These are phyloP conservation scores for Phortica magna DNA, from an alignment of 2,888 invertebrate genomes.

Conservation along the genomic window DNA sequence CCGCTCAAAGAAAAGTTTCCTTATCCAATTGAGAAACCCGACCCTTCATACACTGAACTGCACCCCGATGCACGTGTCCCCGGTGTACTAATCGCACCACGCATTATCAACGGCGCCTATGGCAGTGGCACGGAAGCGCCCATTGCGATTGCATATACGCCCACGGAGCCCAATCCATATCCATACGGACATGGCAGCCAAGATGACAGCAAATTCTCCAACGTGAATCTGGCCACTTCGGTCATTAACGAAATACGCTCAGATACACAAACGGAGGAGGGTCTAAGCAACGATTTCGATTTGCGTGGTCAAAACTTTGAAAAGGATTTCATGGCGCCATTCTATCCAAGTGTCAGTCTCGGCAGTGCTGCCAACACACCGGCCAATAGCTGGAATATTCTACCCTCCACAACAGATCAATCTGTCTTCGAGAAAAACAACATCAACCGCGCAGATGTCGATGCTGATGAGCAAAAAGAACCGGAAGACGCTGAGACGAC, in stretches of 20 bases:
- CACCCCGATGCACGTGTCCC: constrained; percentile 67
- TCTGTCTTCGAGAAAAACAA: constrained; percentile 72
- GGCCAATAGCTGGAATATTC: constrained; percentile 82
- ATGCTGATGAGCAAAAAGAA: constrained; percentile 45
- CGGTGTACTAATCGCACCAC: constrained; percentile 77
- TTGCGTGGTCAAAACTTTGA: constrained; percentile 76
- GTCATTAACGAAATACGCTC: constrained; percentile 79
- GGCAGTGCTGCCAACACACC: constrained; percentile 79
- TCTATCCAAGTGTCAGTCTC: constrained; percentile 83
- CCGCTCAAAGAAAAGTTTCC: constrained; percentile 81
- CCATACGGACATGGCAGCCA: constrained; percentile 42
- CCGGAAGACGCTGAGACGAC: constrained; percentile 69
- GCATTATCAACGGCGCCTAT: constrained; percentile 77
- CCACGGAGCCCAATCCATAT: constrained; percentile 79
- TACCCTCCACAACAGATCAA: constrained; percentile 72
- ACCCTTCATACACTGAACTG: constrained; percentile 76
- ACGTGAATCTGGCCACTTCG: constrained; percentile 78
- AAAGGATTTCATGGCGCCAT: constrained; percentile 84
- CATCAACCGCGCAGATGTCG: constrained; percentile 75
- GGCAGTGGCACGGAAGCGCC: constrained; percentile 80
- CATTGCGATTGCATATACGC: constrained; percentile 83
- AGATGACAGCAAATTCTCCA: constrained; percentile 73
- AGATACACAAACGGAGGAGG: constrained; percentile 74
- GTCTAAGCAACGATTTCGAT: constrained; percentile 71
- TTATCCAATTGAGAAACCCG: constrained; percentile 82